Percentiles rank a stretch among this genome's conserved stretches.
These are phyloP conservation scores for Phalloptychus januarius DNA, from an alignment of 2,797 vertebrate species.

Conservation along the genomic window DNA sequence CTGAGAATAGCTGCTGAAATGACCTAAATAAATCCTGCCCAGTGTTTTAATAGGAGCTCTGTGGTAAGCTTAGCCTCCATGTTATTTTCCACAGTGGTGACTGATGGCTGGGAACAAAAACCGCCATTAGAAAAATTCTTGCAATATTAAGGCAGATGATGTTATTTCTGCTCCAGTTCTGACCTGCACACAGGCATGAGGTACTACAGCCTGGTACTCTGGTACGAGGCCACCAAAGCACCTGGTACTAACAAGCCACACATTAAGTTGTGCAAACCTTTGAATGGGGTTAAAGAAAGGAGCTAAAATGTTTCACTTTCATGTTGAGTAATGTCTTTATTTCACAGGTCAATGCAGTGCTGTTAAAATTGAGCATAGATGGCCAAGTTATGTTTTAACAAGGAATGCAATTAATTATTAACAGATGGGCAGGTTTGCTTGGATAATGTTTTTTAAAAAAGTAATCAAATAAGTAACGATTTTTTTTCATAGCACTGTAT, in stretches of 20 bases:
- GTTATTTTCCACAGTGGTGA: not conserved
- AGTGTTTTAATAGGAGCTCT: not conserved
- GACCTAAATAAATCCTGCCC: not conserved
- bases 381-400: not conserved
- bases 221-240: not conserved
- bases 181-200: not conserved
- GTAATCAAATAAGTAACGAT: too few species aligned
- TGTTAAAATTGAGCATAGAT: not conserved
- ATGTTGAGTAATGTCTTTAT: not conserved
- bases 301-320: not conserved
- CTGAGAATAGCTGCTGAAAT: not conserved
- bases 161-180: not conserved
- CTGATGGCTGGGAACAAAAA: not conserved
- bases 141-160: not conserved
- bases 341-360: not conserved
- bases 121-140: not conserved
- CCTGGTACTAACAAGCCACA: not conserved
- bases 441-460: not conserved
- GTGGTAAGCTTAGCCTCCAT: not conserved
- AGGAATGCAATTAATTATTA: not conserved
- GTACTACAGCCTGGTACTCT: not conserved
- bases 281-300: not conserved
- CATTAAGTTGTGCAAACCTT: not conserved
- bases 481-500: not conserved
- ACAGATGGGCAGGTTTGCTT: not conserved